These are phyloP conservation scores for Alca torda DNA, from an alignment of 2,797 vertebrate species.

Conservation along the genomic window DNA sequence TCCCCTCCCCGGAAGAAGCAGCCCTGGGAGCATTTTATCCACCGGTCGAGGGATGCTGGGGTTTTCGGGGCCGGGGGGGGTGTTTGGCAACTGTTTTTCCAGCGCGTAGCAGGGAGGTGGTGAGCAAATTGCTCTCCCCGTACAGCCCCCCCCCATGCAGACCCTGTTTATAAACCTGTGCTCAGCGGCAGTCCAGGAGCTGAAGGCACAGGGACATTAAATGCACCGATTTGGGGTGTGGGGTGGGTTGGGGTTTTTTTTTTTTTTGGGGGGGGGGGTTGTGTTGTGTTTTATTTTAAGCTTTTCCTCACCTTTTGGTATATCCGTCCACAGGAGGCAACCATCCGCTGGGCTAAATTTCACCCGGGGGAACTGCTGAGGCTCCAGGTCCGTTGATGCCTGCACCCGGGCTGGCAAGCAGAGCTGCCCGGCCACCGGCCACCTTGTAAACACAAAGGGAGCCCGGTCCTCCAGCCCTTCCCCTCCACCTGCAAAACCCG, in stretches of 20 bases:
- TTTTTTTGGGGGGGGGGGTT: neutral
- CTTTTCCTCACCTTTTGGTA: neutral
- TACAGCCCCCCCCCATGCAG: too few relatives aligned
- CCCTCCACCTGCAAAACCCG: fast-evolving
- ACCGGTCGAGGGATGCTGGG: too few relatives aligned
- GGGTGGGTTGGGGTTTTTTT: neutral
- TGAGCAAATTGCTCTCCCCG: fast-evolving
- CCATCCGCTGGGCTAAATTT: fast-evolving
- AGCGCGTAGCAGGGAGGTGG: neutral
- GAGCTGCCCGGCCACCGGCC: neutral
- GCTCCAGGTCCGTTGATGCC: neutral
- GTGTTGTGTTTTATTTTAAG: neutral
- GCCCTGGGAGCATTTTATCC: neutral
- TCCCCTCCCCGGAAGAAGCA: neutral
- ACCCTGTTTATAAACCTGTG: neutral
- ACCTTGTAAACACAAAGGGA: neutral
- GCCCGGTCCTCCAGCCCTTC: neutral
- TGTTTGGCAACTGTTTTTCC: fast-evolving
- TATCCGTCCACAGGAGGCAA: neutral
- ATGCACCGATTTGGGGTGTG: too few relatives aligned
- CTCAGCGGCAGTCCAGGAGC: neutral
- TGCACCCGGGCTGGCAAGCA: fast-evolving
- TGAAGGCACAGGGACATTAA: neutral
- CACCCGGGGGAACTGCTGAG: neutral
- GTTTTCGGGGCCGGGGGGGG: fast-evolving